Evolutionary conservation across 2,797 vertebrate genomes (phyloP).

Genomic region (Molossus alvarezi): DNA sequence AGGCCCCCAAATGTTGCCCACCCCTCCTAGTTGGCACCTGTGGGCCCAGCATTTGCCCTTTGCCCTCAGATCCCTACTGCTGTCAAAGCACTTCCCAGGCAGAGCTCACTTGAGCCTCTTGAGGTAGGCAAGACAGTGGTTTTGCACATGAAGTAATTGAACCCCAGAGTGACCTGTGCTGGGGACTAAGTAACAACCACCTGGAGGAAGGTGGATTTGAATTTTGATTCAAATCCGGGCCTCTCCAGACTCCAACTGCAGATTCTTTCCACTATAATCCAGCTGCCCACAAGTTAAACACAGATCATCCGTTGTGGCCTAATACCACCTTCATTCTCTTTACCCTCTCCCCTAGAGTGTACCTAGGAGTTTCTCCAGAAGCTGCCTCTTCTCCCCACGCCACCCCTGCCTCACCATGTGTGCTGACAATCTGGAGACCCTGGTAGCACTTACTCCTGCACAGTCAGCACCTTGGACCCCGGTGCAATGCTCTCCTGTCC

Average conservation of each 20-base stretch:
- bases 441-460: background rate
- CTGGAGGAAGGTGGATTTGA: too few relatives aligned
- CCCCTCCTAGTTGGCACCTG: background rate
- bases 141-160: background rate
- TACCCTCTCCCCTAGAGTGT: background rate
- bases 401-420: background rate
- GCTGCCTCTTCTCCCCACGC: background rate
- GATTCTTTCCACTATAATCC: background rate
- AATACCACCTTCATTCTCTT: background rate
- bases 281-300: background rate
- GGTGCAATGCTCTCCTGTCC: background rate
- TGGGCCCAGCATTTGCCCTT: background rate
- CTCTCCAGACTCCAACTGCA: background rate
- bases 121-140: background rate
- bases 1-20: background rate
- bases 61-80: background rate
- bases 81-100: too few relatives aligned
- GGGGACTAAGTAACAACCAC: background rate
- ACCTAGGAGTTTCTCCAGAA: constrained; percentile 6
- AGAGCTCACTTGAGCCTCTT: background rate
- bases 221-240: background rate
- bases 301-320: background rate
- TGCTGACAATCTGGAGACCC: background rate
- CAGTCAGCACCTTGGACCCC: background rate
- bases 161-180: background rate